phyloP scores from a whole-genome alignment of 1,140 invertebrate genomes.

The Caenorhabditis tropicalis region DNA sequence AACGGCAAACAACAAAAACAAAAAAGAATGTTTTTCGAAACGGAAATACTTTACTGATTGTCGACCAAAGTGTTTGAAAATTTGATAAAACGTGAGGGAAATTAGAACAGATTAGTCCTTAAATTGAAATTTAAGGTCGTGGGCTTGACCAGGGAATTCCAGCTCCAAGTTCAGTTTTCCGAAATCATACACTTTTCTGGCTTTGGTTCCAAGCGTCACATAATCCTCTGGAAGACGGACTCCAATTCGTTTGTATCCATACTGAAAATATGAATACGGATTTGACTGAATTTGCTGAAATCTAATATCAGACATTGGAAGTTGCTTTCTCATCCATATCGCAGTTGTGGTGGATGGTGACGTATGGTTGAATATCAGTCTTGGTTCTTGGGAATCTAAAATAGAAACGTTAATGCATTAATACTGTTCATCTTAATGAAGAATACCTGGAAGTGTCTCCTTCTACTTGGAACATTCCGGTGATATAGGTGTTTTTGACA shows the following conservation, averaged over 20 bases:
- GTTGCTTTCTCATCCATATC: conserved; percentile 3
- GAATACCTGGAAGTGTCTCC: conserved; percentile 25
- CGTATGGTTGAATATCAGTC: conserved; percentile 46
- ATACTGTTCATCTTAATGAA: background rate
- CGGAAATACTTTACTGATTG: background rate
- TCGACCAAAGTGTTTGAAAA: background rate
- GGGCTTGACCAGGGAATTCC: conserved; percentile 35
- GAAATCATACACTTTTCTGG: conserved; percentile 45
- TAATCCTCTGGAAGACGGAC: conserved; percentile 48
- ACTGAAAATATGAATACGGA: background rate
- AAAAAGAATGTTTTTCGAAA: background rate
- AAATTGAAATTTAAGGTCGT: conserved; percentile 29
- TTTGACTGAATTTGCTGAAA: background rate
- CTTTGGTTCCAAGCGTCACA: conserved; percentile 41
- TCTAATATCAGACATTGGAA: background rate
- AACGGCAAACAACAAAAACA: background rate
- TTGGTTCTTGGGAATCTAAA: conserved; percentile 45
- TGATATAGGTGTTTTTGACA: conserved; percentile 46
- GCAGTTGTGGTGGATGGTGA: conserved; percentile 45
- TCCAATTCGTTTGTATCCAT: conserved; percentile 40
- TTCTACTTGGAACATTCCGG: conserved; percentile 47
- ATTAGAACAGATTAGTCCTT: background rate
- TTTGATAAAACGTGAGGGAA: background rate
- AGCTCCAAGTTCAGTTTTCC: conserved; percentile 42
- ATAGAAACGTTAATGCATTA: no score